phyloP scores from a whole-genome alignment of 2,113 vertebrate species.

The Natator depressus region DNA sequence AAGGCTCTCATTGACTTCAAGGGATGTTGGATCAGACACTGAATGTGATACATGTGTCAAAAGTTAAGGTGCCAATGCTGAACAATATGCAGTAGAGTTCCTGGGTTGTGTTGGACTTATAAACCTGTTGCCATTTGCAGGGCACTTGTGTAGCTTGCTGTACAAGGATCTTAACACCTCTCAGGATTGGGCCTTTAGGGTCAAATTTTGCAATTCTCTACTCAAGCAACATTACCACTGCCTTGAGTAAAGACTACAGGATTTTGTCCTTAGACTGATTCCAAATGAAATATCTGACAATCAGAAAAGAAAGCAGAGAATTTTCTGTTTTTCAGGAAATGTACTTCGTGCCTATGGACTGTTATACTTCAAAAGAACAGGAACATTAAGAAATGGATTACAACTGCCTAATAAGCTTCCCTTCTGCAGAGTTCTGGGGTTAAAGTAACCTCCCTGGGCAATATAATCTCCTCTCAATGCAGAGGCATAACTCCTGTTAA shows the following conservation, averaged over 20 bases:
- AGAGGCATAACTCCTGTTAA: background rate
- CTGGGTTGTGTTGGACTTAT: background rate
- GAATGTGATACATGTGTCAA: background rate
- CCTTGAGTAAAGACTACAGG: background rate
- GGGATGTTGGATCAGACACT: background rate
- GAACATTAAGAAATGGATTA: background rate
- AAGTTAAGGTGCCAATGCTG: background rate
- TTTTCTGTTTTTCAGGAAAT: background rate
- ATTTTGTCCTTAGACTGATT: background rate
- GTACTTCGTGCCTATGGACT: background rate
- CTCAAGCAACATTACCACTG: background rate
- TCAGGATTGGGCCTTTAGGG: background rate
- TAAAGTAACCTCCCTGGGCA: background rate
- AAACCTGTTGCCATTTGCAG: background rate
- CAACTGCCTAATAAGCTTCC: background rate
- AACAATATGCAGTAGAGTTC: background rate
- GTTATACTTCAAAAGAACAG: background rate
- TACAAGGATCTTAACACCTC: background rate
- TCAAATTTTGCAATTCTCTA: background rate
- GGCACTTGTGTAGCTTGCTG: background rate
- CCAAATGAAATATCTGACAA: background rate
- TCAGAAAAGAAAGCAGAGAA: background rate
- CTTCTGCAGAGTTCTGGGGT: background rate
- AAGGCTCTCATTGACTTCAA: background rate
- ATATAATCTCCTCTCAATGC: background rate